Evolutionary conservation across 2,888 invertebrate genomes (phyloP), one percentile per base, ranked within the genome.

Genomic region (Eupithecia centaureata): DNA sequence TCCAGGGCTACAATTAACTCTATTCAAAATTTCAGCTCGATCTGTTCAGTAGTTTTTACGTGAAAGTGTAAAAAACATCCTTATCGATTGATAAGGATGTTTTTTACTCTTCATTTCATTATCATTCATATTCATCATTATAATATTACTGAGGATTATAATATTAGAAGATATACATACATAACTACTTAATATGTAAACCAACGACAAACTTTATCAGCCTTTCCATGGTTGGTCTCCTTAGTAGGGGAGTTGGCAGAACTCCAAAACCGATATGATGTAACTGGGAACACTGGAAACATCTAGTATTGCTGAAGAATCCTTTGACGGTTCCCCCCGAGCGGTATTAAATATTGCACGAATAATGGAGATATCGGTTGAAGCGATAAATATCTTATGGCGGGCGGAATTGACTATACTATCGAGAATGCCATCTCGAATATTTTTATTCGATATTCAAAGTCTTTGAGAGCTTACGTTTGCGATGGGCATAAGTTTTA

Each of bases 241-340:
- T n/a, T 67, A 22, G 70, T 61, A 65, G 47, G 65, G 68, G 62
- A 22, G 30, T 66, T 74, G 74, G 74, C 68, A 35, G 42, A 15
- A 18, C 51, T 69, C 74, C 74, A 74, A 64, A 59, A 65, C 51
- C 63, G 63, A 52, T 70, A 69, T 67, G 59, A 64, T 71, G 63
- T 60, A 65, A 61, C 60, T 51, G 35, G 52, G 54, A 62, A 22
- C 13, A 15, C 32, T 22, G 28, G n/a, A 1, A 68, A 15, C 61
- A 12, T 57, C 27, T 32, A 32, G 35, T 28, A 42, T 35, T 27
- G 22, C 58, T 47, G 47, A 51, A 28, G 68, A 68, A 25, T 56
- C 52, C 32, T 33, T 60, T 42, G 57, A 64, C 42, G 33, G 12
- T 61, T 35, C 12, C 59, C 13, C 51, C 22, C 59, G 35, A 63